Evolutionary conservation across 1,140 invertebrate genomes (phyloP).

Genomic region (Eurosta solidaginis): DNA sequence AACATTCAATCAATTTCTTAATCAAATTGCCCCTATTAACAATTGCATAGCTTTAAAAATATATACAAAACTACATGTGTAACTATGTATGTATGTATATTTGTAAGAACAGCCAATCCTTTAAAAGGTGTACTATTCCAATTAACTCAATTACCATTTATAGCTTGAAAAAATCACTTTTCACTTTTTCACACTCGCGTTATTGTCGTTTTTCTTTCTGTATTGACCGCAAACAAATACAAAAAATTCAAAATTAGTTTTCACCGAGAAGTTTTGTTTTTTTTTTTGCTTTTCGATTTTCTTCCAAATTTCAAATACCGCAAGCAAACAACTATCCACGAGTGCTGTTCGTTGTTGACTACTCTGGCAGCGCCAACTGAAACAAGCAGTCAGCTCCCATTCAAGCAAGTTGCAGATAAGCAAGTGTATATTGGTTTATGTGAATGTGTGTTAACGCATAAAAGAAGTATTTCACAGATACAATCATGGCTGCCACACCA

Average conservation of each 20-base stretch:
- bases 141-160: conserved; percentile 14
- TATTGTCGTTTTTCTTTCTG: conserved; percentile 16
- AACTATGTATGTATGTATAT: background rate
- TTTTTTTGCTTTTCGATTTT: no score
- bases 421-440: no score
- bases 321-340: conserved; percentile 28
- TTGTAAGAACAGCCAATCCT: background rate
- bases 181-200: conserved; percentile 25
- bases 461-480: no score
- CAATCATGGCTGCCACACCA: no score
- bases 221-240: background rate
- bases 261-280: background rate
- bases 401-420: background rate
- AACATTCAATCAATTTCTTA: background rate
- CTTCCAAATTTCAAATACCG: background rate
- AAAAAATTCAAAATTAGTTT: background rate
- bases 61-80: background rate
- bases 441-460: no score
- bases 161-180: background rate
- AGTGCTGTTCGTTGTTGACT: conserved; percentile 24
- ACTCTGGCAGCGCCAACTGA: background rate
- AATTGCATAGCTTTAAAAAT: no score
- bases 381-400: background rate
- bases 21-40: background rate
- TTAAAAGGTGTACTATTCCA: background rate